Evolutionary conservation across 2,888 invertebrate genomes (phyloP), one percentile per base, ranked within the genome.

Genomic region (Caenorhabditis sp.): DNA sequence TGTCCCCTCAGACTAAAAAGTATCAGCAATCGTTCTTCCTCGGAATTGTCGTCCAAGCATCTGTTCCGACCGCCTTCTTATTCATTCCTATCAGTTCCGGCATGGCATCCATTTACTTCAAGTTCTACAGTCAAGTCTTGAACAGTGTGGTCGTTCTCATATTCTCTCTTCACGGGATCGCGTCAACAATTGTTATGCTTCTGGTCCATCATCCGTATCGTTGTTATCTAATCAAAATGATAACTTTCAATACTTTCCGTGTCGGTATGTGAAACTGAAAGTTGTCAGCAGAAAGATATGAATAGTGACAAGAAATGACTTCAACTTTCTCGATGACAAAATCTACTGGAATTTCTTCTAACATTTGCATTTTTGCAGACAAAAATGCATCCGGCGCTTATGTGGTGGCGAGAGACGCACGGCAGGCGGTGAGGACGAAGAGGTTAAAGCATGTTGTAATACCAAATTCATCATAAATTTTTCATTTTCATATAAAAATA

Each of bases 181-280:
- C 74, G 15, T 50, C 74, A 1, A 60, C 65, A 6, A 44, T 74
- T 28, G 60, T 51, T 15, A 74, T 74, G 3, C 37, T 67, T 1
- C 20, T 74, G 18, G 74, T 65, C 6, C 74, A 74, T 58, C 65
- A 74, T 60, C 74, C 74, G 9, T 74, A 74, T 26, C 24, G 74
- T n/a, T 50, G 11, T 24, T 74, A 65, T 60, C 26, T 74, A 2
- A 50, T 74, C 24, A 65, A 40, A 58, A 28, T 60, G 1, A 24
- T 74, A n/a, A 65, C 58, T 8, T 74, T 65, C 13, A 51, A 74
- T 26, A 74, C 51, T n/a, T n/a, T n/a, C 13, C 65, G 58, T 60
- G 37, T 18, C 18, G 65, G 74, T 74, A 18, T 51, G 74, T 62
- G 22, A 20, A 58, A 58, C 18, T n/a, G 53, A 53, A 24, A 26